phyloP scores from a whole-genome alignment of 1,140 invertebrate species.

The Cydia strobilella region DNA sequence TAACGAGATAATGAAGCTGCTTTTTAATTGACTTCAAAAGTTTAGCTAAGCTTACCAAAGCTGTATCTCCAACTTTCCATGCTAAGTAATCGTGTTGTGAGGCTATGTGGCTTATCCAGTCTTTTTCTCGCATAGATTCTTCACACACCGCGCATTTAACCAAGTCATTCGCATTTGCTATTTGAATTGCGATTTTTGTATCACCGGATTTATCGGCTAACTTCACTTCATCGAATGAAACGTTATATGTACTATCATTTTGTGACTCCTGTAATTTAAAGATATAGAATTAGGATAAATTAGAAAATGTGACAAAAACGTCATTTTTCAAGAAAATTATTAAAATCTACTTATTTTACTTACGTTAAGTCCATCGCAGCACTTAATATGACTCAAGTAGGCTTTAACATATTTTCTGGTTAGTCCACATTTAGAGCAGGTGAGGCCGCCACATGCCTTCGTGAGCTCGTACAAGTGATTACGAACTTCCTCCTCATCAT shows the following conservation, averaged over 20 bases:
- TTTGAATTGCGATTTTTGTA: not conserved
- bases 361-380: slow-evolving; percentile 38
- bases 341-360: no score
- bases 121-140: slow-evolving; percentile 17
- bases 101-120: slow-evolving; percentile 50
- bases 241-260: slow-evolving; percentile 23
- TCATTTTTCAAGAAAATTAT: no score
- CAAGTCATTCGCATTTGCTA: not conserved
- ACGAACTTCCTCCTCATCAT: slow-evolving; percentile 44
- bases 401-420: slow-evolving; percentile 49
- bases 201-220: not conserved
- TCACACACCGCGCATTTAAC: slow-evolving; percentile 50
- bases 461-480: slow-evolving; percentile 49
- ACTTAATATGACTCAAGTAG: slow-evolving; percentile 52
- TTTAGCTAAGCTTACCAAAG: slow-evolving; percentile 44
- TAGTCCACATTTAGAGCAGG: slow-evolving; percentile 52
- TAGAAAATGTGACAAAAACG: no score
- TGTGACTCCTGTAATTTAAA: not conserved
- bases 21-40: no score
- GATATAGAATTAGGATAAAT: no score
- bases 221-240: not conserved
- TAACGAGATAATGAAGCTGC: no score
- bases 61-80: slow-evolving; percentile 50
- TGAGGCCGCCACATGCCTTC: slow-evolving; percentile 44
- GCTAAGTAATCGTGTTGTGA: slow-evolving; percentile 59